A percentile compares a stretch with the other conserved stretches of the same genome.
phyloP scores from a whole-genome alignment of 1,140 invertebrate species.

The Listronotus bonariensis region DNA sequence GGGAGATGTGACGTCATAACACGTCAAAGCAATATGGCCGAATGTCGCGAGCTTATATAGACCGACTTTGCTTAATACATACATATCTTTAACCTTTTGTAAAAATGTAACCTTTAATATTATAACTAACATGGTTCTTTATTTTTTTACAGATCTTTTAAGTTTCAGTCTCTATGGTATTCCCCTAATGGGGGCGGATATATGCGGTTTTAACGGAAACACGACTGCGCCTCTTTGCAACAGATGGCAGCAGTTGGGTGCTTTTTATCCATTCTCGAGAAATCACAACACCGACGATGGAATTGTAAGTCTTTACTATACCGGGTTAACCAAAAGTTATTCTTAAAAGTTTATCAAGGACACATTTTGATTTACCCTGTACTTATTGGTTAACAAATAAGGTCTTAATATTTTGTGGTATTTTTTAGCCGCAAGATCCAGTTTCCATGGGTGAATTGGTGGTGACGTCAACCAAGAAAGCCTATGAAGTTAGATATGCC shows the following conservation, averaged over 20 bases:
- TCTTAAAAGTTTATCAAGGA: no score
- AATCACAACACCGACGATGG: slow-evolving; percentile 81
- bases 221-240: slow-evolving; percentile 75
- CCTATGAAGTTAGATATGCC: slow-evolving; percentile 71
- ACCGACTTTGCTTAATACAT: no score
- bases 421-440: slow-evolving; percentile 76
- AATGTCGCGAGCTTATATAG: no score
- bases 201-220: slow-evolving; percentile 85
- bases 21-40: no score
- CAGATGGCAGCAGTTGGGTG: slow-evolving; percentile 83
- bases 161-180: slow-evolving; percentile 84
- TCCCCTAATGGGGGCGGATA: slow-evolving; percentile 86
- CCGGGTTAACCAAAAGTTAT: no score
- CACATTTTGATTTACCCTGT: no score
- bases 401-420: no score
- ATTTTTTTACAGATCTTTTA: slow-evolving; percentile 65
- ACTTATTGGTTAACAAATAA: no score
- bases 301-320: slow-evolving; percentile 61
- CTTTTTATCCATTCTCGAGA: slow-evolving; percentile 85
- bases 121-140: slow-evolving; percentile 11
- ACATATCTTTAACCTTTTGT: no score
- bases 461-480: slow-evolving; percentile 65
- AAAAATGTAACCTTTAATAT: slow-evolving; percentile 14
- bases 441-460: slow-evolving; percentile 71
- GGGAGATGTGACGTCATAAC: no score